Base-by-base conservation (phyloP, 2,113 vertebrate genomes). In the Nibea albiflora region DNA sequence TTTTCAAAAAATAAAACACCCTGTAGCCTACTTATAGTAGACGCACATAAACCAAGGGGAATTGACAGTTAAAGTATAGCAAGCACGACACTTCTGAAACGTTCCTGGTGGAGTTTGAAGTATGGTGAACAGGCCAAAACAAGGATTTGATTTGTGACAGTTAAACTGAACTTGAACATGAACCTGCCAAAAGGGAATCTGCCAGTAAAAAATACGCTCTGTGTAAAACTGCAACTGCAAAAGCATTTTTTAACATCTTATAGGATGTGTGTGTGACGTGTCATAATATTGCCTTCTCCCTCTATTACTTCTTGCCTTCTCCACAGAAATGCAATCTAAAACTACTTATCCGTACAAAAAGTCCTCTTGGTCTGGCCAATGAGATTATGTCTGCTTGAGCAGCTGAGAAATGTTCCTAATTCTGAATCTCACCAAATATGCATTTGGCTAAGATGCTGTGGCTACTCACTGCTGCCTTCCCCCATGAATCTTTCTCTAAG, bases 321-420 rank as follows among this genome's bases (percentile, higher is more conserved):
- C 49, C 26, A 52, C 44, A 44, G 70, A 69, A 64, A 56, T 75
- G 76, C 66, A 73, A 58, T 83, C 44, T 58, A 52, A 85, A 84
- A 87, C 39, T 53, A 57, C 83, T 77, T 73, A 64, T 12, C 73
- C 12, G 24, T 7, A 64, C 65, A 73, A 76, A 73, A 74, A 56
- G 22, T 44, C 50, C 28, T 61, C 67, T 71, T 4, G 60, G 60
- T 89, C 35, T 56, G 70, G 77, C 80, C 84, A 61, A 83, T 81
- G 67, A 80, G 84, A 87, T 88, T 88, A 89, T 87, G 83, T 90
- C 78, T 84, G 84, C 80, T 69, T 78, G 84, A 88, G 84, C 77
- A 78, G 80, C 85, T 84, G 78, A 88, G 78, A 83, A 88, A 88
- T 88, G 80, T 72, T 89, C 68, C 66, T 50, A 46, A 81, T 73